phyloP scores from a whole-genome alignment of 2,888 invertebrate genomes.

The Athalia cordata region DNA sequence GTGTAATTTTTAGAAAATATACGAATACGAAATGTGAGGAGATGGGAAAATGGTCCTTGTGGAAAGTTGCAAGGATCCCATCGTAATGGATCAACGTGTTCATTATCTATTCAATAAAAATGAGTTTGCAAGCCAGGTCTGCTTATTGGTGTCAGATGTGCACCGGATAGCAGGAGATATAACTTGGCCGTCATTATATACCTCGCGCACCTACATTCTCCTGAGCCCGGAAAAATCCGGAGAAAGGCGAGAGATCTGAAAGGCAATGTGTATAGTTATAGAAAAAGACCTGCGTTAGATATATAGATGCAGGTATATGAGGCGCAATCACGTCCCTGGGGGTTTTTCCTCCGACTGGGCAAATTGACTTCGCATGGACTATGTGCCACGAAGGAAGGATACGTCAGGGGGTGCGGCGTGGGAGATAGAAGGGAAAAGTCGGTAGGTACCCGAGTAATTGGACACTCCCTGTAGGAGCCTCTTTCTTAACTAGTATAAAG shows the following conservation, averaged over 20 bases:
- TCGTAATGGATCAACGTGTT: background rate
- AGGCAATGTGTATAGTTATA: slow-evolving; percentile 27
- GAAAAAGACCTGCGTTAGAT: slow-evolving; percentile 47
- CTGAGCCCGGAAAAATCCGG: slow-evolving; percentile 47
- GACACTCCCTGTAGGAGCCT: slow-evolving; percentile 29
- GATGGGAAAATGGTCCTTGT: background rate
- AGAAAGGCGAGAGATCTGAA: slow-evolving; percentile 59
- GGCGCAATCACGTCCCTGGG: background rate
- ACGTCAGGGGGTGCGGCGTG: background rate
- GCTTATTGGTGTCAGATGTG: slow-evolving; percentile 38
- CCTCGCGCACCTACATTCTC: slow-evolving; percentile 38
- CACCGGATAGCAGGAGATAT: slow-evolving; percentile 19
- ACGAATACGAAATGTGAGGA: background rate
- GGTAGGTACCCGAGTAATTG: slow-evolving; percentile 36
- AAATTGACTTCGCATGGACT: background rate
- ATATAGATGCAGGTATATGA: background rate
- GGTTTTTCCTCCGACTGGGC: background rate
- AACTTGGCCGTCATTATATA: slow-evolving; percentile 16
- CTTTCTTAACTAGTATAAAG: slow-evolving; percentile 37
- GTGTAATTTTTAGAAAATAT: background rate
- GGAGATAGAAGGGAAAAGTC: slow-evolving; percentile 21
- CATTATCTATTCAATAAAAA: slow-evolving; percentile 1
- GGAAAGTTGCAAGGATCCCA: background rate
- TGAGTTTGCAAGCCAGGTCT: background rate
- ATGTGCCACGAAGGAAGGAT: background rate